Base-by-base conservation (phyloP, 2,888 invertebrate genomes). In the Oxycera nigricornis region DNA sequence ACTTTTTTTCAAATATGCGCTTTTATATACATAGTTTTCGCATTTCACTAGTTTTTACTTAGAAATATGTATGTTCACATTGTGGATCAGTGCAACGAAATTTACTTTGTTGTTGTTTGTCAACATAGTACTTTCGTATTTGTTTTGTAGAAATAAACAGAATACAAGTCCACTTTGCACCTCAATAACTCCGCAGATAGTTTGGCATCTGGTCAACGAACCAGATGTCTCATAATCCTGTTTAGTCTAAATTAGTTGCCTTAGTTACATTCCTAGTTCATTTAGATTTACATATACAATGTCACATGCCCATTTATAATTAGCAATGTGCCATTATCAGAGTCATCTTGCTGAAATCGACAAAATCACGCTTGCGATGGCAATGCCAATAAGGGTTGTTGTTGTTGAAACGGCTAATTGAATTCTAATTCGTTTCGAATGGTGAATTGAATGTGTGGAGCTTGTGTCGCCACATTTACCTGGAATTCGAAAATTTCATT, bases 381-480 rank as follows among this genome's bases (percentile, higher is more conserved):
- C 26, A n/a, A 61, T 61, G n/a, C 61, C 31, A 14, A 55, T n/a
- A 9, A 55, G 52, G 9, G 52, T 17, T 30, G 39, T 65, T 41
- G 39, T 52, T 70, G 70, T 17, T 70, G 70, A 52, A 70, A 55
- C 55, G 14, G 30, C 17, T 55, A 70, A 70, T 70, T 55, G 30
- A 70, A 70, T 70, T 55, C 70, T 55, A 70, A 35, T 70, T 41
- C 17, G 41, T 65, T 30, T 65, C 24, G 65, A 55, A 55, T 55
- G 52, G 70, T 73, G 72, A 72, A 77, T 74, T 75, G 68, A 46
- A 65, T 76, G 73, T 28, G 79, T 77, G 74, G 78, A 75, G 72
- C 75, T 79, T 24, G 78, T 75, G 59, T 79, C 79, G 46, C 78
- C 77, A 75, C 79, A 79, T 77, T 79, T 77, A 20, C 78, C 79